Evolutionary conservation across 64 coral and sea anemone genomes (phyloP).

Genomic region (Acropora tenuis): DNA sequence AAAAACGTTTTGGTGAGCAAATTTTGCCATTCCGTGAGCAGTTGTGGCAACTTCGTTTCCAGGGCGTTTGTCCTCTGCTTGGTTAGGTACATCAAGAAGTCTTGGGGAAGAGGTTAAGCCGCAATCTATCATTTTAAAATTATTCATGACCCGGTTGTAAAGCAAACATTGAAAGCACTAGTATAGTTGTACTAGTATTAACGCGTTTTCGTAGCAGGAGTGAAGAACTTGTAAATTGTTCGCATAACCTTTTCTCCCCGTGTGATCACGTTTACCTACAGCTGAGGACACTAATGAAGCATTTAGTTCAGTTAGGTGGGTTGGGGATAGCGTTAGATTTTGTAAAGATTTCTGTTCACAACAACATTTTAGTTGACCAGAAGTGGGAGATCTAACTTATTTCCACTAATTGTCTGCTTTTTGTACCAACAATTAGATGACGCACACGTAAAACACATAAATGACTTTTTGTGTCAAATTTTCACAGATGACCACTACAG

Average conservation of each 20-base stretch:
- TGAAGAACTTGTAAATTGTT: not conserved
- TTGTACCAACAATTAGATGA: not conserved
- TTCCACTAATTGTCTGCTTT: not conserved
- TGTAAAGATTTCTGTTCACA: not conserved
- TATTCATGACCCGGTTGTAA: constrained; percentile 1
- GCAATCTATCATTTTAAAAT: not conserved
- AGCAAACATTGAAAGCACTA: not conserved
- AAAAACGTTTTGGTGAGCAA: not conserved
- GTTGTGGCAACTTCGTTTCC: not conserved
- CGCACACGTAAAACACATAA: not conserved
- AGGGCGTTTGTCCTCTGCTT: not conserved
- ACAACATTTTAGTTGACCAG: not conserved
- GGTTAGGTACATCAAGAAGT: not conserved
- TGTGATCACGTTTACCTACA: not conserved
- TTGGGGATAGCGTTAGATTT: not conserved
- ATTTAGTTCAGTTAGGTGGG: not conserved
- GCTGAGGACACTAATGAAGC: not conserved
- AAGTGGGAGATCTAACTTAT: not conserved
- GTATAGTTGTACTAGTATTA: not conserved
- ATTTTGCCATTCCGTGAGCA: not conserved
- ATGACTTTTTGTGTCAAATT: not conserved
- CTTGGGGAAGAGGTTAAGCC: not conserved
- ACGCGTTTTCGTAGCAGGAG: not conserved
- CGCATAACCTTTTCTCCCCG: not conserved
- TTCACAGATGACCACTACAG: not conserved